phyloP scores from a whole-genome alignment of 2,888 invertebrate species.

The Monopis laevigella region DNA sequence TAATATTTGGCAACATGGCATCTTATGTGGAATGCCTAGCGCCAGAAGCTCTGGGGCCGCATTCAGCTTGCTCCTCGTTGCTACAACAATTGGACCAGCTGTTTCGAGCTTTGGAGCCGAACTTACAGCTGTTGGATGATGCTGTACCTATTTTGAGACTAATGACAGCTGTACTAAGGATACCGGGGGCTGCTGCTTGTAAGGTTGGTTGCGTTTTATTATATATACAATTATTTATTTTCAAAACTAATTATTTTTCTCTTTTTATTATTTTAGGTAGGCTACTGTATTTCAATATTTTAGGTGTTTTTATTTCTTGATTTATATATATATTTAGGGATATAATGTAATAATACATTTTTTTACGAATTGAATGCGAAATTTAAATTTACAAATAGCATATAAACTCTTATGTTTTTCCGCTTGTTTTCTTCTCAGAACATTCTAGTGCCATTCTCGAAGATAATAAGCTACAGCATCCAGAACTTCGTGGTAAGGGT shows the following conservation, averaged over 20 bases:
- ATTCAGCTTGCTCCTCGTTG: slow-evolving; percentile 76
- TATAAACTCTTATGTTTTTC: too few species aligned
- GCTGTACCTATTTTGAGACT: slow-evolving; percentile 77
- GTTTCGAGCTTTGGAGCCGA: slow-evolving; percentile 79
- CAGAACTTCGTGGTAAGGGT: slow-evolving; percentile 87
- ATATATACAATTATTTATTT: too few species aligned
- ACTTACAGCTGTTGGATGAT: slow-evolving; percentile 75
- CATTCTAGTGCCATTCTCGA: slow-evolving; percentile 94
- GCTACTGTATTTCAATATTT: too few species aligned
- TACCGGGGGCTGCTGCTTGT: slow-evolving; percentile 83
- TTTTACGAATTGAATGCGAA: too few species aligned
- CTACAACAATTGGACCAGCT: slow-evolving; percentile 88
- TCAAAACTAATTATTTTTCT: too few species aligned
- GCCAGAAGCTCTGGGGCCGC: slow-evolving; percentile 78
- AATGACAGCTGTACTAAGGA: slow-evolving; percentile 81
- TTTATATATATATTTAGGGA: too few species aligned
- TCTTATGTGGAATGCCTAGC: slow-evolving; percentile 93
- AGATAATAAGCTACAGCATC: slow-evolving; percentile 91
- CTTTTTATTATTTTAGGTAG: too few species aligned
- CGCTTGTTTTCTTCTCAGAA: slow-evolving; percentile 63
- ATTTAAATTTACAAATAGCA: too few species aligned
- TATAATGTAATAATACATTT: too few species aligned
- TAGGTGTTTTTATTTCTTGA: too few species aligned
- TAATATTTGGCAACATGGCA: slow-evolving; percentile 90
- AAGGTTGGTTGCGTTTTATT: slow-evolving; percentile 74